Base-by-base conservation (phyloP, 92 coral and sea anemone genomes). In the Bergia puertoricense region DNA sequence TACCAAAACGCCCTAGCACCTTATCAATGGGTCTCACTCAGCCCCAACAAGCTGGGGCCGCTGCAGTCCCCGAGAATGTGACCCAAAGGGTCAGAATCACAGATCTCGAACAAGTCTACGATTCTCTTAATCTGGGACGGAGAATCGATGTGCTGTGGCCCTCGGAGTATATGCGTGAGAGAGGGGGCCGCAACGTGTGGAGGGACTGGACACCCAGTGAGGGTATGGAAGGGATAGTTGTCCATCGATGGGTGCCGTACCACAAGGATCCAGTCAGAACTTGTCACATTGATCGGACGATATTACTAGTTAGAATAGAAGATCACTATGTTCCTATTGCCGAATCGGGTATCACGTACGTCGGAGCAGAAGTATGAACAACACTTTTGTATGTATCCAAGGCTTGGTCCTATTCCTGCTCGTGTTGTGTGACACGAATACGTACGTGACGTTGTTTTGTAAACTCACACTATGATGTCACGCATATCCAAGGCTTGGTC, bases 111-210 rank as follows among this genome's bases (percentile, higher is more conserved):
- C 98, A 95, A 41, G 93, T 95, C 13, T 93, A 93, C 36, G 96
- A 93, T 71, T 79, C 88, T 76, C 92, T 95, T 39, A 95, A 95
- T 78, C 85, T 93, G 71, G 93, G 96, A 10, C 91, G 96, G 8
- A 91, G 94, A 44, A 90, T 92, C 30, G 96, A 93, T 44, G 98
- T 95, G 39, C 93, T 90, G 85, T 95, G 98, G 98, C 98, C 98
- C n/a, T 93, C 96, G 39, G 98, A 95, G 56, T 73, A 90, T 85
- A 95, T 95, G 98, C 85, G 98, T 67, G 94, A 93, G 43, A 90
- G 82, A 16, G 98, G 98, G 39, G 98, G 98, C 20, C 85, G 90
- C 74, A 90, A 88, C 40, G 85, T 69, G 72, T 95, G 98, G 98
- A 95, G 92, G 80, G 96, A 94, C 87, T 95, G 98, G 98, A 88